Base-by-base conservation (phyloP, 2,888 invertebrate species). In the Lochmaea capreae region DNA sequence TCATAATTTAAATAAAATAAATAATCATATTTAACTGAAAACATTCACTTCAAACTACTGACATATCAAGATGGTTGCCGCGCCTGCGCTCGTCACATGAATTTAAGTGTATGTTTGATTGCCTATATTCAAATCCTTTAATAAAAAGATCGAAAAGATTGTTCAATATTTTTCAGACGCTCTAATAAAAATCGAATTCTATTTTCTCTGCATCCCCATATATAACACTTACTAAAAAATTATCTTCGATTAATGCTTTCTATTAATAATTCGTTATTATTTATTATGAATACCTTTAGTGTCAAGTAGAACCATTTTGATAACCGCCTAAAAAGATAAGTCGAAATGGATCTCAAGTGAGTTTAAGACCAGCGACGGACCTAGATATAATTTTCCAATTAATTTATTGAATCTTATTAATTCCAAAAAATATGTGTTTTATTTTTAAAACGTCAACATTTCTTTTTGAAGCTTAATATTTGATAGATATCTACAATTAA, bases 281-380 rank as follows among this genome's bases (percentile, higher is more conserved):
- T 72, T 72, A 67, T 72, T 72, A 66, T 46, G 42, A 68, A 69
- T 69, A 65, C 16, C 58, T 39, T 62, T 68, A 62, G 62, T 68
- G 70, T 71, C 73, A 71, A 77, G 71, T 74, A 76, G 71, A 67
- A 52, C 76, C 73, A 74, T 74, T 76, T 67, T 65, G 78, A 77
- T 79, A 77, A 78, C 46, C 58, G 71, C 68, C 59, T 67, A 68
- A 68, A 65, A 74, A 79, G 79, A 79, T 78, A 76, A 78, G 68
- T 63, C 72, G 79, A 83, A 84, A 84, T 84, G 84, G 83, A 83
- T 84, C 80, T 85, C 85, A 85, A 85, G 85, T 85, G 85, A 61
- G 49, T 10, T 39, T 18, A 63, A 12, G 10, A 54, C 18, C 54
- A 54, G 54, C 16, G 54, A 8, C 54, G 54, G 8, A 54, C 18